A percentile compares a stretch with the other conserved stretches of the same genome.
Conservation (phyloP, 2,888 invertebrate genomes). For the Meghimatium bilineatum region DNA sequence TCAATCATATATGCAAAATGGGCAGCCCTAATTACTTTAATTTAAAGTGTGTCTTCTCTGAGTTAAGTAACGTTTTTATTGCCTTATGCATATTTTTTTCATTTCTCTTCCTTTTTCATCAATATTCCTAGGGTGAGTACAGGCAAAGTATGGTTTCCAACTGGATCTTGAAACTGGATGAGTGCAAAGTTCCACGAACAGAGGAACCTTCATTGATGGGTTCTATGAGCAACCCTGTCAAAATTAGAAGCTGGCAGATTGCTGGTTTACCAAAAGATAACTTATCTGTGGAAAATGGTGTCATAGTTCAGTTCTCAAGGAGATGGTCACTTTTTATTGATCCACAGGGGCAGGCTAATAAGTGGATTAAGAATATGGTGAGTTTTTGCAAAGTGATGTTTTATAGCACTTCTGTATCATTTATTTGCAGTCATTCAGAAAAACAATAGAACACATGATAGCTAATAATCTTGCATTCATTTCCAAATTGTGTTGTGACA, state of each 20-base stretch:
- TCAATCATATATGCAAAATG: too few relatives aligned
- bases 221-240: slow-evolving; percentile 77
- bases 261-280: slow-evolving; percentile 77
- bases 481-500: too few relatives aligned
- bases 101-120: background rate
- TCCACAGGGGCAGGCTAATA: slow-evolving; percentile 78
- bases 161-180: slow-evolving; percentile 73
- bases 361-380: slow-evolving; percentile 78
- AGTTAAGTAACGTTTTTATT: too few relatives aligned
- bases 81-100: too few relatives aligned
- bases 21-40: too few relatives aligned
- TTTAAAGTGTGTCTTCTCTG: too few relatives aligned
- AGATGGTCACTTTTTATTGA: slow-evolving; percentile 78
- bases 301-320: slow-evolving; percentile 76
- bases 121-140: slow-evolving; percentile 73
- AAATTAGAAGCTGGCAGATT: slow-evolving; percentile 78
- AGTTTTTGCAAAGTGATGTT: background rate
- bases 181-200: slow-evolving; percentile 75
- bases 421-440: too few relatives aligned
- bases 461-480: background rate
- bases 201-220: slow-evolving; percentile 71
- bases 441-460: background rate
- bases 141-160: slow-evolving; percentile 69
- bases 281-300: slow-evolving; percentile 77
- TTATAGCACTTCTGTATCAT: too few relatives aligned